Evolutionary conservation across 2,113 vertebrate species (phyloP).

Genomic region (Hippolais icterina): DNA sequence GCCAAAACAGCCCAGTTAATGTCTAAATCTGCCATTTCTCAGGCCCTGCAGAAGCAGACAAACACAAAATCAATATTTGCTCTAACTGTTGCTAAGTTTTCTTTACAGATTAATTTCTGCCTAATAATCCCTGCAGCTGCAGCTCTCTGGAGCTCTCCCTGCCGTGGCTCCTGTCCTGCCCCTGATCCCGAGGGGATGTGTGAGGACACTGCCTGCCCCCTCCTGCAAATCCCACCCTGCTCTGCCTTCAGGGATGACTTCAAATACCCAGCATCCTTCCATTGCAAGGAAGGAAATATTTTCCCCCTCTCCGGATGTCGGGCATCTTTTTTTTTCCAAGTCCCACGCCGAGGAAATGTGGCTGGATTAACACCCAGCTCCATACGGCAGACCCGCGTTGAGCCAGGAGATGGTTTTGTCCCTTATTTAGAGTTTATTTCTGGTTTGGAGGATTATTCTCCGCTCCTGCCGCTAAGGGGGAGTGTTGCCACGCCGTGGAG

Average conservation of each 20-base stretch:
- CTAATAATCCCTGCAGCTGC: background rate
- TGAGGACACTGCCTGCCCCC: background rate
- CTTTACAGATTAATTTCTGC: conserved; percentile 16
- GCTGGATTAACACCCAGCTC: background rate
- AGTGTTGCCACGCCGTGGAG: conserved; percentile 10
- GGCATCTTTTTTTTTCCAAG: background rate
- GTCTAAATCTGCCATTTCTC: background rate
- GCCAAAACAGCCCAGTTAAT: background rate
- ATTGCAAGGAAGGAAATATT: rapidly evolving
- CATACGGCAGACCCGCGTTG: rapidly evolving
- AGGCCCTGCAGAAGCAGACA: background rate
- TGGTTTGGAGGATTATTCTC: background rate
- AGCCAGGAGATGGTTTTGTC: background rate
- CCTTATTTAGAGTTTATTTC: background rate
- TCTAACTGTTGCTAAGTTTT: conserved; percentile 8
- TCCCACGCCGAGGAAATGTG: rapidly evolving
- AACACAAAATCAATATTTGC: conserved; percentile 27
- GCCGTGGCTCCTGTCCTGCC: rapidly evolving
- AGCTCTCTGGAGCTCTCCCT: background rate
- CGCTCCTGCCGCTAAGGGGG: conserved; percentile 2
- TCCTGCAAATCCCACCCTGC: background rate
- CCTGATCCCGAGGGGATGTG: rapidly evolving
- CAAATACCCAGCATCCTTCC: background rate
- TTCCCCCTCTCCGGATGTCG: background rate
- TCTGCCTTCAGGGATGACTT: background rate